A percentile compares a stretch with the other conserved stretches of the same genome.
Conservation (phyloP, 2,888 invertebrate species). For the Eulithis testata region DNA sequence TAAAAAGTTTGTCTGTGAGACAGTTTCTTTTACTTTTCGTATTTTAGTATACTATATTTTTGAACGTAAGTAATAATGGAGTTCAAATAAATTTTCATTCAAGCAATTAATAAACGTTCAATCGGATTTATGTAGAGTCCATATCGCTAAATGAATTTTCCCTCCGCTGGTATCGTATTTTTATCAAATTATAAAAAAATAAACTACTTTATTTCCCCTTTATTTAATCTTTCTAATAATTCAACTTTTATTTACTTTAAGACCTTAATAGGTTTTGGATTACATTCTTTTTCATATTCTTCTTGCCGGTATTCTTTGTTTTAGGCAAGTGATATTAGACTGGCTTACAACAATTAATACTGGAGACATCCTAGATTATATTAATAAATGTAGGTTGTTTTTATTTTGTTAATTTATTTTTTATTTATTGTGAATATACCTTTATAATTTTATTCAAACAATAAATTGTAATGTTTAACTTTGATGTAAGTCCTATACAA, state of each 20-base stretch:
- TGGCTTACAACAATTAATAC: too few relatives aligned
- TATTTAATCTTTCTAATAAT: too few relatives aligned
- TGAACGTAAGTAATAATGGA: background rate
- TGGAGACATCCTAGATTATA: too few relatives aligned
- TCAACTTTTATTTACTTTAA: too few relatives aligned
- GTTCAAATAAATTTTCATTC: background rate
- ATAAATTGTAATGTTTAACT: constrained; percentile 14
- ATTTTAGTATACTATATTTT: background rate
- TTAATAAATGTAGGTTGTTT: background rate
- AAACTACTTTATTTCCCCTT: too few relatives aligned
- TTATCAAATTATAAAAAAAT: background rate
- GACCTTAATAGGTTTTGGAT: too few relatives aligned
- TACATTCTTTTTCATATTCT: too few relatives aligned
- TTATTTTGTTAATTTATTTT: background rate
- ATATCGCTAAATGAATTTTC: constrained; percentile 9
- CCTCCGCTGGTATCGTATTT: background rate
- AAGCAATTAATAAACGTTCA: constrained; percentile 2
- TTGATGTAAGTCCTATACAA: constrained; percentile 46
- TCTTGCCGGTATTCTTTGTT: too few relatives aligned
- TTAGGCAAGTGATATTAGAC: too few relatives aligned
- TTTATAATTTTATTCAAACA: background rate
- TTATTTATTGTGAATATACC: too few relatives aligned
- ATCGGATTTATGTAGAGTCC: background rate
- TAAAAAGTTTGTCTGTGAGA: too few relatives aligned
- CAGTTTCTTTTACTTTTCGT: too few relatives aligned